Evolutionary conservation across 1,140 invertebrate genomes (phyloP).

Genomic region (Drosophila pseudoobscura): DNA sequence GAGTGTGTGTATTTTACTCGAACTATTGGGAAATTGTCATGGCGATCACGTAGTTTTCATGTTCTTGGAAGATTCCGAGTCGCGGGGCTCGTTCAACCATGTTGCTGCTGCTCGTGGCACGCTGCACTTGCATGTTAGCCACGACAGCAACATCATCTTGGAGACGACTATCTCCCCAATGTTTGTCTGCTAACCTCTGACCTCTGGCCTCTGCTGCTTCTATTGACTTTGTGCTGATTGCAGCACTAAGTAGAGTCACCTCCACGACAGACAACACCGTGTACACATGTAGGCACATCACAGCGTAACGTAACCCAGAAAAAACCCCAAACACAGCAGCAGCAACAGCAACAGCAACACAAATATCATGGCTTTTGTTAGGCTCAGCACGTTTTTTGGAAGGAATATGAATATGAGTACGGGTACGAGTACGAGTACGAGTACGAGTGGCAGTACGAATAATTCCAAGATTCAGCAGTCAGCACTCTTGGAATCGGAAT

Average conservation of each 20-base stretch:
- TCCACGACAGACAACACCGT: slow-evolving; percentile 64
- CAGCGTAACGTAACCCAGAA: slow-evolving; percentile 27
- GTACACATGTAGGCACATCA: slow-evolving; percentile 71
- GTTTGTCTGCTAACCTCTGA: slow-evolving; percentile 42
- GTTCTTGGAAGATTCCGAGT: slow-evolving; percentile 50
- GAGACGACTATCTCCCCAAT: slow-evolving; percentile 12
- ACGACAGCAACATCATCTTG: background rate
- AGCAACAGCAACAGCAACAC: slow-evolving; percentile 4
- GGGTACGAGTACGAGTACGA: background rate
- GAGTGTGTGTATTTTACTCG: slow-evolving; percentile 57
- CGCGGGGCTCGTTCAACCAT: slow-evolving; percentile 9
- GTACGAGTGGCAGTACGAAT: background rate
- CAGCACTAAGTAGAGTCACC: slow-evolving; percentile 58
- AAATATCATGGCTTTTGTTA: slow-evolving; percentile 52
- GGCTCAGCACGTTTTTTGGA: slow-evolving; percentile 75
- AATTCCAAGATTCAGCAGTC: slow-evolving; percentile 22
- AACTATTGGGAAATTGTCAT: slow-evolving; percentile 75
- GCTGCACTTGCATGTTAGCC: slow-evolving; percentile 15
- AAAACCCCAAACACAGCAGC: slow-evolving; percentile 6
- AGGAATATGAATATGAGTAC: slow-evolving; percentile 2
- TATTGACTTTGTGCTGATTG: slow-evolving; percentile 80
- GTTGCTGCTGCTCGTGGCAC: slow-evolving; percentile 25
- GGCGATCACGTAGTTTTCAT: slow-evolving; percentile 65
- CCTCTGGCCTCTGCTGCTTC: slow-evolving; percentile 31
- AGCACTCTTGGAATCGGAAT: slow-evolving; percentile 14